These are phyloP conservation scores for Malacoraja senta DNA, from an alignment of 2,797 vertebrate genomes.

Conservation along the genomic window DNA sequence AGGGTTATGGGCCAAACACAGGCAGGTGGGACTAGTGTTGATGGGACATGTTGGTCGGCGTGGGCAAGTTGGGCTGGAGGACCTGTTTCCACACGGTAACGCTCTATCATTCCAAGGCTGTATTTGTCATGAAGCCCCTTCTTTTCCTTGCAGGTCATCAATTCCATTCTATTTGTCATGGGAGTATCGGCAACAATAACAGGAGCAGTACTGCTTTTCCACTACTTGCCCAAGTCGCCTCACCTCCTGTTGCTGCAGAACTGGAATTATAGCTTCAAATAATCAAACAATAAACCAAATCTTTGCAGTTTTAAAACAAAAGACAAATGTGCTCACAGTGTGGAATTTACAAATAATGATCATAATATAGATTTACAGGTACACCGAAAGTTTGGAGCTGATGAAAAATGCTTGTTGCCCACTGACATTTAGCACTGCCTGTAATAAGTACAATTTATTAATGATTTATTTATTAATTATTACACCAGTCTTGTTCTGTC, in stretches of 20 bases:
- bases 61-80: no score
- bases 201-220: constrained; percentile 58
- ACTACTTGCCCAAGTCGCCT: constrained; percentile 45
- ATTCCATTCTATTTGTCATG: constrained; percentile 58
- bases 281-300: neutral
- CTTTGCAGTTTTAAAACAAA: neutral
- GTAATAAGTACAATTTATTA: neutral
- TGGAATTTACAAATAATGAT: no score
- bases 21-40: no score
- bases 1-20: no score
- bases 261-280: constrained; percentile 49
- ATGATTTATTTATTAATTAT: neutral
- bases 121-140: neutral
- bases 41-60: no score
- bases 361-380: neutral
- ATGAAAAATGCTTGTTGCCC: neutral
- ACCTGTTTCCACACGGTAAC: no score
- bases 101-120: no score
- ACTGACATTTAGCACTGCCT: neutral
- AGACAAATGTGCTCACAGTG: no score
- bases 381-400: neutral
- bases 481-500: neutral
- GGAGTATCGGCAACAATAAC: constrained; percentile 54
- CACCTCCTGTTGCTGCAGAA: constrained; percentile 57
- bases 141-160: constrained; percentile 66